Evolutionary conservation across 1,140 invertebrate species (phyloP).

Genomic region (Pseudachorutes palmiensis): DNA sequence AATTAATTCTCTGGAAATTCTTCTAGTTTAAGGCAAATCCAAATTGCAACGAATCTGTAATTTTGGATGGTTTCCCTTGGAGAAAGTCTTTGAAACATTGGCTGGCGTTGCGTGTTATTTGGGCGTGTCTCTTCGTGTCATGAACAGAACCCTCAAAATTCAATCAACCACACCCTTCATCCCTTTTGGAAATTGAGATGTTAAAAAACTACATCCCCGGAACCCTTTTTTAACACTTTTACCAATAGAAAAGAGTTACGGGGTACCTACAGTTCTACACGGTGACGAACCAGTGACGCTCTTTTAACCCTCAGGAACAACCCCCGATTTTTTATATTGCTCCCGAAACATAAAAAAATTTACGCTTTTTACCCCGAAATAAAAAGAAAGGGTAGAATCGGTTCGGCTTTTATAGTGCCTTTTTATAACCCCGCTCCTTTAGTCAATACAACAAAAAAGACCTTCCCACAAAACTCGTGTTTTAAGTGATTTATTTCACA

Average conservation of each 20-base stretch:
- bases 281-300: not conserved
- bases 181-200: constrained; percentile 2
- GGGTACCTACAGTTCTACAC: not conserved
- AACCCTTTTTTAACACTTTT: constrained; percentile 4
- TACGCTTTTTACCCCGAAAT: not conserved
- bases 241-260: not conserved
- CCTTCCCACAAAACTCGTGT: too few relatives aligned
- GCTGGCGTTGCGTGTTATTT: not conserved
- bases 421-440: not conserved
- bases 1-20: too few relatives aligned
- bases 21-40: too few relatives aligned
- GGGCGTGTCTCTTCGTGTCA: not conserved
- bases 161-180: too few relatives aligned
- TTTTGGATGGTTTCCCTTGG: too few relatives aligned
- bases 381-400: constrained; percentile 6
- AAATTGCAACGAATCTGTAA: too few relatives aligned
- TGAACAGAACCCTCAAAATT: not conserved
- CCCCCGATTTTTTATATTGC: constrained; percentile 4
- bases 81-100: too few relatives aligned
- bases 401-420: not conserved
- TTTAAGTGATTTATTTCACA: too few relatives aligned
- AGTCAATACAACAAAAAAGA: too few relatives aligned
- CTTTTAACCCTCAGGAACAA: not conserved
- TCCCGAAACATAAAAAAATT: not conserved
- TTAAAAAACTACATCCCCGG: not conserved